A percentile compares a stretch with the other conserved stretches of the same genome.
phyloP scores from a whole-genome alignment of 2,113 vertebrate species.

The Blennius ocellaris region DNA sequence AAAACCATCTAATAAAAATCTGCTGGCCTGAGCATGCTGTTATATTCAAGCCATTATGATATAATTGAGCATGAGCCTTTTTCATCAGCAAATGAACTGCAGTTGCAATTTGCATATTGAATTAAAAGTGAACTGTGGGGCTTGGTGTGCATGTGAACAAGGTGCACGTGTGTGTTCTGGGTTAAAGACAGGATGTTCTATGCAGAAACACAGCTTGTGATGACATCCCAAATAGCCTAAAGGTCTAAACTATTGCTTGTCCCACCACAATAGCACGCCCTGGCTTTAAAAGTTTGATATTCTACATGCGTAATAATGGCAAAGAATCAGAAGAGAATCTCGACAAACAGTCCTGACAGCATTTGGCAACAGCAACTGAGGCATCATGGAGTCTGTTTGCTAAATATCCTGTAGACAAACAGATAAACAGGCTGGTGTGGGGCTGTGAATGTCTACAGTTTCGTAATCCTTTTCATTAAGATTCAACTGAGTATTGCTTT shows the following conservation, averaged over 20 bases:
- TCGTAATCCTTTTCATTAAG: slow-evolving; percentile 21
- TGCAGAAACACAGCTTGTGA: slow-evolving; percentile 53
- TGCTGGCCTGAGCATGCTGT: slow-evolving; percentile 48
- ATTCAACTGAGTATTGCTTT: neutral
- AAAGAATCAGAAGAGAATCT: slow-evolving; percentile 27
- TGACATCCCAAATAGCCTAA: slow-evolving; percentile 58
- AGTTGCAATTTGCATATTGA: slow-evolving; percentile 75
- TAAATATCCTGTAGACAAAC: slow-evolving; percentile 14
- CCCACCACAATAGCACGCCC: slow-evolving; percentile 45
- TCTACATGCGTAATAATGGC: neutral
- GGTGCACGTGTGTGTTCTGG: slow-evolving; percentile 24
- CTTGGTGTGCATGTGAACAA: neutral
- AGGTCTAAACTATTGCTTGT: slow-evolving; percentile 61
- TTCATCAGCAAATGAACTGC: slow-evolving; percentile 78
- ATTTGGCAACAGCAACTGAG: slow-evolving; percentile 37
- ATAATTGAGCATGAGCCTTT: slow-evolving; percentile 75
- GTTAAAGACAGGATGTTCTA: slow-evolving; percentile 56
- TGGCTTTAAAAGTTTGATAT: neutral
- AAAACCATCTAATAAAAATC: slow-evolving; percentile 61
- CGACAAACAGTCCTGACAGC: slow-evolving; percentile 26
- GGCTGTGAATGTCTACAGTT: neutral
- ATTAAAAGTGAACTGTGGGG: slow-evolving; percentile 61
- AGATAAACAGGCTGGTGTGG: neutral
- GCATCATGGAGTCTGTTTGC: slow-evolving; percentile 28
- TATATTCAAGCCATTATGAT: slow-evolving; percentile 72